Evolutionary conservation across 2,113 vertebrate genomes (phyloP), one percentile per base, ranked within the genome.

Genomic region (Aleadryas rufinucha): DNA sequence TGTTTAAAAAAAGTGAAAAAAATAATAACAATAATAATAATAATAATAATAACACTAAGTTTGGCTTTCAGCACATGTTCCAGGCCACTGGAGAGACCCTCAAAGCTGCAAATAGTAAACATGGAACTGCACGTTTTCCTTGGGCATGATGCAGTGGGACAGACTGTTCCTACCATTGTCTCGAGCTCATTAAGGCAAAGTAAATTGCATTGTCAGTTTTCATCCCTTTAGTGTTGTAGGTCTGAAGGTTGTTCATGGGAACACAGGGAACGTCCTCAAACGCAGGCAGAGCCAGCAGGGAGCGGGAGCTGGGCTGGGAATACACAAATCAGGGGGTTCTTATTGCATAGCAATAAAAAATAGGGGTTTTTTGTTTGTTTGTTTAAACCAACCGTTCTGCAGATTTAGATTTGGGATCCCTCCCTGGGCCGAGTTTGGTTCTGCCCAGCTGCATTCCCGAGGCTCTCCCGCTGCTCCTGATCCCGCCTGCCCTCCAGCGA

Each of bases 41-140:
- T 7, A 60, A 37, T 20, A 54, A 87, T 64, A 91, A 92, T 80
- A 95, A 77, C 9, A 86, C 91, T 90, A 96, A 97, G 97, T 98
- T 98, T 98, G 98, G 98, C 98, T 98, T 97, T 98, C 96, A 98
- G 98, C 97, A 98, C 97, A 81, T 95, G 93, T 93, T 95, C 95
- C 90, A 97, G 97, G 97, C 97, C 95, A 89, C 88, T 57, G 56
- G 70, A 91, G 94, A 54, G 96, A 95, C 97, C 97, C 91, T 96
- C 95, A 49, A 63, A 93, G 95, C 94, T 96, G 92, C 74, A 74
- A 95, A 91, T 52, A 94, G 97, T 98, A 98, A 98, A 98, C 97
- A 95, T 93, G 88, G 88, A 96, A 97, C 95, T 66, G 91, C 61
- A 17, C 57, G 11, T 91, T 92, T 91, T 91, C 95, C 97, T 92